Conservation (phyloP, 2,797 vertebrate genomes). For the Pangasius larnaudii region DNA sequence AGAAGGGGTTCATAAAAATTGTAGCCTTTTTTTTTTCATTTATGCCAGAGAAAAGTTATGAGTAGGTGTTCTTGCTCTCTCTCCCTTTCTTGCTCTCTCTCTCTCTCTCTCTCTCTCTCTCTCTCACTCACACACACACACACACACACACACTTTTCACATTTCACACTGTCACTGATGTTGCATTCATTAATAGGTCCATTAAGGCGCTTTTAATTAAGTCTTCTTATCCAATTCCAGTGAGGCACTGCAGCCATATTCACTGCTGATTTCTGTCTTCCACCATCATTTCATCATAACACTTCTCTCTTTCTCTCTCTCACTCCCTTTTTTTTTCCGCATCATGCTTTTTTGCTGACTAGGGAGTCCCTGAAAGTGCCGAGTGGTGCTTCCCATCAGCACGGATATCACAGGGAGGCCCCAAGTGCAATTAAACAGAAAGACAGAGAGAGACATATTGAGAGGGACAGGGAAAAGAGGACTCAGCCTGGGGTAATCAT, state of each 20-base stretch:
- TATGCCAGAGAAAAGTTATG: constrained; percentile 14
- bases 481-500: constrained; percentile 41
- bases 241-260: constrained; percentile 50
- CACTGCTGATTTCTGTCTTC: constrained; percentile 11
- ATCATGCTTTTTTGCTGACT: constrained; percentile 55
- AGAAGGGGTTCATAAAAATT: constrained; percentile 30
- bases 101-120: not conserved
- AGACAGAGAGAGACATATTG: constrained; percentile 28
- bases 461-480: constrained; percentile 23
- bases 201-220: constrained; percentile 76
- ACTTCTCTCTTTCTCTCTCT: not conserved
- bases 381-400: constrained; percentile 41
- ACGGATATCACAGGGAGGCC: constrained; percentile 43
- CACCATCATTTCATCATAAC: constrained; percentile 12
- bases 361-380: constrained; percentile 50
- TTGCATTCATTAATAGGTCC: constrained; percentile 68
- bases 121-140: not conserved
- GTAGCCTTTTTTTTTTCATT: not conserved
- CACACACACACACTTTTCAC: not conserved
- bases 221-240: constrained; percentile 66
- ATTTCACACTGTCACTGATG: constrained; percentile 29
- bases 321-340: constrained; percentile 28
- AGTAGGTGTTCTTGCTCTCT: constrained; percentile 27
- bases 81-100: not conserved
- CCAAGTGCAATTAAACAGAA: constrained; percentile 49